Conservation (phyloP, 2,113 vertebrate species). For the Percina caprodes region DNA sequence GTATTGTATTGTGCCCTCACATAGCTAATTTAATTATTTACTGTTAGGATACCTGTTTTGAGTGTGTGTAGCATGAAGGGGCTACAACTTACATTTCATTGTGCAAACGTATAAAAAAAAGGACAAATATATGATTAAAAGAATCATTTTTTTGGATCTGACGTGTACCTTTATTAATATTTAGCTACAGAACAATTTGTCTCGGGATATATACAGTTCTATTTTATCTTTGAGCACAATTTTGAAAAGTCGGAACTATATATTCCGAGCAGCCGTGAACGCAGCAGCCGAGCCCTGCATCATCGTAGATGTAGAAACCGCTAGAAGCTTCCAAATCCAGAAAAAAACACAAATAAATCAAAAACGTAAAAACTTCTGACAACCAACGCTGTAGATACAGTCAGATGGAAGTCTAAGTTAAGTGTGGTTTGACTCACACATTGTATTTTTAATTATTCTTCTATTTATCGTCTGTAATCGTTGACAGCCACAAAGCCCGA, state of each 20-base stretch:
- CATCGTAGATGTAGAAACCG: constrained; percentile 58
- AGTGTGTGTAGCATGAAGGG: too few relatives aligned
- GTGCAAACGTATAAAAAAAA: too few relatives aligned
- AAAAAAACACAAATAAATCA: neutral
- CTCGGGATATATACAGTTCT: too few relatives aligned
- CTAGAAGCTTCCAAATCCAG: constrained; percentile 72
- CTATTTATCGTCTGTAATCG: rapidly evolving
- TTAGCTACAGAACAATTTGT: neutral
- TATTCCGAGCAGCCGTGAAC: constrained; percentile 5
- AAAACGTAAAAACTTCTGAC: neutral
- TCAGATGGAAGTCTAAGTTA: rapidly evolving
- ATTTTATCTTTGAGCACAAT: neutral
- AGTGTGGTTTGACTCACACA: rapidly evolving
- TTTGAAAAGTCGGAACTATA: neutral
- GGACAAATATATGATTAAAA: too few relatives aligned
- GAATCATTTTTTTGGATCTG: too few relatives aligned
- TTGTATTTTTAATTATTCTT: rapidly evolving
- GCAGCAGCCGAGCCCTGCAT: constrained; percentile 29
- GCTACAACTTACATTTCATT: too few relatives aligned
- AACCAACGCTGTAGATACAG: rapidly evolving
- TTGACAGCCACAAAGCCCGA: constrained; percentile 62
- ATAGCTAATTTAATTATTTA: too few relatives aligned
- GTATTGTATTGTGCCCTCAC: too few relatives aligned
- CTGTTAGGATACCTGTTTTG: too few relatives aligned
- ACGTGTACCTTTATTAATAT: neutral